Percentiles rank a stretch among this genome's conserved stretches.
phyloP scores from a whole-genome alignment of 92 coral and sea anemone species.

The Plumapathes pennacea region DNA sequence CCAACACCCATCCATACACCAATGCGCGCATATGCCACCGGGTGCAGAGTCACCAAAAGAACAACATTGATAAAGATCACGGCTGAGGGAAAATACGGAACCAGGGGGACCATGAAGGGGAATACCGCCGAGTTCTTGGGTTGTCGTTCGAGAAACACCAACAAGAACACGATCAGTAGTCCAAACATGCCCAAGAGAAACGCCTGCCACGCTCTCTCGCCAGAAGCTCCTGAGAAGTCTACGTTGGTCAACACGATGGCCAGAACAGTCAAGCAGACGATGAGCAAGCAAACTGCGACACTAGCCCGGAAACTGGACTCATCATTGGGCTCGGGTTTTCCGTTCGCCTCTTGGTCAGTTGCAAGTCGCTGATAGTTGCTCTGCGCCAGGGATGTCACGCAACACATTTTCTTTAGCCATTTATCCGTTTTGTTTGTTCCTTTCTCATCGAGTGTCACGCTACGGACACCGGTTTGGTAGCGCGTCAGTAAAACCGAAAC shows the following conservation, averaged over 20 bases:
- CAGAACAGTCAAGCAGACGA: constrained; percentile 44
- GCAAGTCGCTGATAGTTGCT: constrained; percentile 9
- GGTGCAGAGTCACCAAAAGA: constrained; percentile 54
- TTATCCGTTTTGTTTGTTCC: constrained; percentile 29
- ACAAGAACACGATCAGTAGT: constrained; percentile 34
- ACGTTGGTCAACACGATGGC: constrained; percentile 50
- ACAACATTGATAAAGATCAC: constrained; percentile 60
- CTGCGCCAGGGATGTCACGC: constrained; percentile 7
- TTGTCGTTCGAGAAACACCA: constrained; percentile 69
- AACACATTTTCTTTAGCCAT: constrained; percentile 63
- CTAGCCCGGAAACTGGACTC: constrained; percentile 54
- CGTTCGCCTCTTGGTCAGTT: background rate
- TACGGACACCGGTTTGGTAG: constrained; percentile 68
- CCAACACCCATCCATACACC: constrained; percentile 79
- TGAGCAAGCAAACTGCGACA: constrained; percentile 39
- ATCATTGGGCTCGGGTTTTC: constrained; percentile 2
- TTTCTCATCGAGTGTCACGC: constrained; percentile 31
- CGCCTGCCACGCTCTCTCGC: constrained; percentile 59
- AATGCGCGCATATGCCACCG: constrained; percentile 72
- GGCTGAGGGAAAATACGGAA: constrained; percentile 62
- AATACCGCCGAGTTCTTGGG: constrained; percentile 78
- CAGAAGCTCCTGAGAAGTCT: constrained; percentile 9
- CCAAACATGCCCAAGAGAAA: constrained; percentile 65
- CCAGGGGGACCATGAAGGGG: constrained; percentile 85
- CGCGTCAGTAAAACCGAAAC: constrained; percentile 75